Evolutionary conservation across 2,888 invertebrate species (phyloP), one percentile per base, ranked within the genome.

Genomic region (Drepanosiphum platanoidis): DNA sequence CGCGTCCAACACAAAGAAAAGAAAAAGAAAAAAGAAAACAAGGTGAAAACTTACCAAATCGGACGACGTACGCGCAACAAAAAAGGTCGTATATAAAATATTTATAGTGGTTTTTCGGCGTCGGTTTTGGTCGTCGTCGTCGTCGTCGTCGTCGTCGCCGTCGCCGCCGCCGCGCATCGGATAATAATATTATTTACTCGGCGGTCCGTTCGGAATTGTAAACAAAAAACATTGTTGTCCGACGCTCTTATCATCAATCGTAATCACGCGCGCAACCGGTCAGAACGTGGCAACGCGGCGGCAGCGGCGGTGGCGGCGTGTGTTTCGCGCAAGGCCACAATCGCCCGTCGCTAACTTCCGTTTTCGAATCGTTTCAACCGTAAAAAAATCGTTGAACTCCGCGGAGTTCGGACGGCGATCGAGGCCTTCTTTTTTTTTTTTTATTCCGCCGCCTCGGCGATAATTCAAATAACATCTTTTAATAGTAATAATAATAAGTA

Each of bases 1-100:
- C 39, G 46, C 66, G 68, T 46, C 72, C 70, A 64, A 66, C 46
- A 83, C 15, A 77, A 77, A 58, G 58, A 52, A 68, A 75, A 66
- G 5, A n/a, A 74, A n/a, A n/a, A n/a, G n/a, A n/a, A n/a, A n/a
- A n/a, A n/a, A n/a, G n/a, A n/a, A n/a, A n/a, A n/a, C n/a, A n/a
- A n/a, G n/a, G 9, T 30, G 61, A 82, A 72, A 77, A 84, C 84
- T 84, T 84, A 84, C 84, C 84, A 58, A 75, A 61, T 15, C 15
- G 11, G 71, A 72, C 30, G 71, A 58, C 32, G 30, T 22, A n/a
- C 64, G 64, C 18, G 42, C 46, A 13, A 46, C 3, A 46, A 15
- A 5, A 11, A 11, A 46, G 3, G 3, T 46, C 18, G 46, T 9
- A 46, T 18, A 46, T n/a, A n/a, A 52, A 30, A 79, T 46, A 42